These are phyloP conservation scores for Orcinus orca DNA, from an alignment of 2,113 vertebrate species.

Conservation along the genomic window DNA sequence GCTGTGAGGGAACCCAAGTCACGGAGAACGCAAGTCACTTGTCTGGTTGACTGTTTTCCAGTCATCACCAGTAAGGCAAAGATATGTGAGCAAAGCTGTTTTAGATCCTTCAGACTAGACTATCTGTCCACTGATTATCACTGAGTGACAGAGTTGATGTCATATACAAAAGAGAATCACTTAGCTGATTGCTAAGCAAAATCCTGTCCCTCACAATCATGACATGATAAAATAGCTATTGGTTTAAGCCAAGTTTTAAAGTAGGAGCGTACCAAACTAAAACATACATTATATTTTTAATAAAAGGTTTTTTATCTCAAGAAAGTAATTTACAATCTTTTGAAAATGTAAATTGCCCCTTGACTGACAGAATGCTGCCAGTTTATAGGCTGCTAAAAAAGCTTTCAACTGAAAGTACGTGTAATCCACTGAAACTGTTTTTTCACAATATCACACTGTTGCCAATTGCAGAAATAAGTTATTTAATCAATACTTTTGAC, in stretches of 20 bases:
- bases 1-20: background rate
- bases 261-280: background rate
- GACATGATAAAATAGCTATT: background rate
- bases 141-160: background rate
- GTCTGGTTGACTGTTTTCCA: background rate
- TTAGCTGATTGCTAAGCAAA: background rate
- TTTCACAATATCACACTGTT: background rate
- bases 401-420: background rate
- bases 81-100: background rate
- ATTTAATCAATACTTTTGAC: background rate
- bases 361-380: background rate
- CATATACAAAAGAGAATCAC: background rate
- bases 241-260: background rate
- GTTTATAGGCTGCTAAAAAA: background rate
- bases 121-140: background rate
- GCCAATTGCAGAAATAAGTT: background rate
- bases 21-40: background rate
- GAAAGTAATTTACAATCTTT: background rate
- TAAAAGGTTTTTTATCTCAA: background rate
- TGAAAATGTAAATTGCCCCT: background rate
- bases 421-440: background rate
- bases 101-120: background rate
- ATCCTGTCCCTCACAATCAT: background rate
- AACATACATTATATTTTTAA: background rate
- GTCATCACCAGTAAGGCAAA: background rate